Evolutionary conservation across 2,113 vertebrate genomes (phyloP), one percentile per base, ranked within the genome.

Genomic region (Apodemus sylvaticus): DNA sequence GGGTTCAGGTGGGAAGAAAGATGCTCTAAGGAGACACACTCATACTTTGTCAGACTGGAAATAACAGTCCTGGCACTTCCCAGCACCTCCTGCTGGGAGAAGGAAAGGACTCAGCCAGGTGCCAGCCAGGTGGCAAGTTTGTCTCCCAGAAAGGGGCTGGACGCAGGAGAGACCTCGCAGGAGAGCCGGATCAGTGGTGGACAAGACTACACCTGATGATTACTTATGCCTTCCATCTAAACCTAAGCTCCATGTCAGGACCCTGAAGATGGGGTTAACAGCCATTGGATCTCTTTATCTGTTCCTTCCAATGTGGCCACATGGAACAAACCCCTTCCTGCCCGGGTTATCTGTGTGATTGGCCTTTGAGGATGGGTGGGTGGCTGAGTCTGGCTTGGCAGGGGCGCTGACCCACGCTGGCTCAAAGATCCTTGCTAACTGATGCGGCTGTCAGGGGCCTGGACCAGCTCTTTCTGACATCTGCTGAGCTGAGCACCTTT

Each of bases 401-500:
- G 45, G 0, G 9, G 0, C 2, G 19, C 8, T 34, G 26, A 20
- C 0, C 12, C 55, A 4, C 42, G 11, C 45, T 24, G 85, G 17
- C 85, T 70, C 45, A 70, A 36, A n/a, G 86, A 68, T n/a, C 29
- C 42, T 26, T 39, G 5, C 13, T 31, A 29, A 0, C 17, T 5
- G 73, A 0, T 36, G 4, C 26, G 39, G 29, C 73, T n/a, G n/a
- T 71, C 0, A 22, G 87, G 5, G 89, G 17, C 86, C 4, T 48
- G 34, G 2, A 0, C 66, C 17, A n/a, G 78, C 88, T 26, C 0
- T 9, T 0, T 58, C 45, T 16, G 34, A 11, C 10, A 0, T 51
- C 34, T 22, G 12, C 1, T 1, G 12, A 14, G 1, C 31, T 0
- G 16, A 17, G 13, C 51, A 55, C 0, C 42, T 26, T n/a, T 66